A percentile compares a stretch with the other conserved stretches of the same genome.
Conservation (phyloP, 2,797 vertebrate genomes). For the Chelmon rostratus region DNA sequence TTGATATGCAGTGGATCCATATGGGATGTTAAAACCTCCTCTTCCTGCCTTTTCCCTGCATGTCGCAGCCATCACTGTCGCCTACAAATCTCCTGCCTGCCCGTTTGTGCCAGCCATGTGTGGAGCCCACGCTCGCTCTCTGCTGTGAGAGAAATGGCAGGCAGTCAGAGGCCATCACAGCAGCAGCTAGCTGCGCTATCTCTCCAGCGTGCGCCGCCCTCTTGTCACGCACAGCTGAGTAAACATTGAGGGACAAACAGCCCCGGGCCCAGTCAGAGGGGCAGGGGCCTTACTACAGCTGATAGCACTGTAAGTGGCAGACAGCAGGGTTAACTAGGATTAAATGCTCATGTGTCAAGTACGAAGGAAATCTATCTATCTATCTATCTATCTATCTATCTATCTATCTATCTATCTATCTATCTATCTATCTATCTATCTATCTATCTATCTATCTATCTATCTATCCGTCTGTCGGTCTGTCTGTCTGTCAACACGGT, state of each 20-base stretch:
- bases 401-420: not conserved
- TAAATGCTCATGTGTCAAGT: slow-evolving; percentile 44
- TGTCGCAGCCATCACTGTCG: slow-evolving; percentile 51
- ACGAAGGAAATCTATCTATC: not conserved
- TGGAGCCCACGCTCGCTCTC: slow-evolving; percentile 49
- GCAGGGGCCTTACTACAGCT: slow-evolving; percentile 38
- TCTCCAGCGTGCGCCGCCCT: slow-evolving; percentile 36
- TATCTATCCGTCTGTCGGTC: too few species aligned
- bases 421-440: not conserved
- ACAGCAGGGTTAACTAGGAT: slow-evolving; percentile 62
- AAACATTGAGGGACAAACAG: slow-evolving; percentile 71
- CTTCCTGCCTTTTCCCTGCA: slow-evolving; percentile 36
- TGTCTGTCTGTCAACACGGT: too few species aligned
- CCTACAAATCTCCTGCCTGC: slow-evolving; percentile 67
- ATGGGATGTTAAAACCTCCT: slow-evolving; percentile 56
- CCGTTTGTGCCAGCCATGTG: slow-evolving; percentile 45
- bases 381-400: not conserved
- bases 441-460: too few species aligned
- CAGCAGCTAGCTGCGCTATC: slow-evolving; percentile 31
- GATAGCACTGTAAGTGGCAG: slow-evolving; percentile 46
- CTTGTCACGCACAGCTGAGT: slow-evolving; percentile 65
- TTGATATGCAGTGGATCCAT: slow-evolving; percentile 44
- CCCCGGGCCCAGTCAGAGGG: slow-evolving; percentile 51
- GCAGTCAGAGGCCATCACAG: slow-evolving; percentile 32
- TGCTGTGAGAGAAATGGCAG: slow-evolving; percentile 42